Evolutionary conservation across 2,113 vertebrate genomes (phyloP), one percentile per base, ranked within the genome.

Genomic region (Stigmatopora nigra): DNA sequence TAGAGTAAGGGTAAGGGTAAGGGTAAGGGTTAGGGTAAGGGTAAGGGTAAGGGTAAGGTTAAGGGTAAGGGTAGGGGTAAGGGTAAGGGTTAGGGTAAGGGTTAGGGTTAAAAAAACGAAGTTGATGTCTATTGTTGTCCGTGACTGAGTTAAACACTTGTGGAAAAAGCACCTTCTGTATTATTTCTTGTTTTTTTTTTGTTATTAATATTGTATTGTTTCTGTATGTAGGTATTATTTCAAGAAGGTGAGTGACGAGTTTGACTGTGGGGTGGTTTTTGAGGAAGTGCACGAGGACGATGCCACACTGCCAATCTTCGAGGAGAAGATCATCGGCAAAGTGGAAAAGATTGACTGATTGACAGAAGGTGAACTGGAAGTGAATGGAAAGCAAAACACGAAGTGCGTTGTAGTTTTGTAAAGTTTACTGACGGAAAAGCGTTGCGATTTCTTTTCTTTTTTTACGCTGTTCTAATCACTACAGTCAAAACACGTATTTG

Each of bases 221-320:
- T 4, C 51, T 51, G 0, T 47, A 41, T 66, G 0, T 22, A 98
- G 97, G 91, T 98, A 95, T 90, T 99, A 95, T 86, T 99, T 98
- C 75, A 98, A 99, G 91, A 98, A 95, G 76, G 94, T 94, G 60
- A 99, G 97, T 3, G 91, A 95, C 0, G 97, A 98, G 89, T 97
- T 98, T 1, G 94, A 97, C 84, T 98, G 96, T 0, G 96, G 96
- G 0, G 95, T 96, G 60, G 95, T 98, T 65, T 98, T 97, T 0
- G 95, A 99, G 78, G 97, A 98, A 76, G 91, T 99, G 11, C 89
- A 92, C 0, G 94, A 98, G 49, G 96, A 99, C 0, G 91, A 93
- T 0, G 88, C 92, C 0, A 65, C 93, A 71, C 72, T 98, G 85
- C 97, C 97, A 41, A 89, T 95, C 79, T 98, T 94, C 0, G 92